phyloP scores from a whole-genome alignment of 2,888 invertebrate genomes.

The Amphimallon solstitiale region DNA sequence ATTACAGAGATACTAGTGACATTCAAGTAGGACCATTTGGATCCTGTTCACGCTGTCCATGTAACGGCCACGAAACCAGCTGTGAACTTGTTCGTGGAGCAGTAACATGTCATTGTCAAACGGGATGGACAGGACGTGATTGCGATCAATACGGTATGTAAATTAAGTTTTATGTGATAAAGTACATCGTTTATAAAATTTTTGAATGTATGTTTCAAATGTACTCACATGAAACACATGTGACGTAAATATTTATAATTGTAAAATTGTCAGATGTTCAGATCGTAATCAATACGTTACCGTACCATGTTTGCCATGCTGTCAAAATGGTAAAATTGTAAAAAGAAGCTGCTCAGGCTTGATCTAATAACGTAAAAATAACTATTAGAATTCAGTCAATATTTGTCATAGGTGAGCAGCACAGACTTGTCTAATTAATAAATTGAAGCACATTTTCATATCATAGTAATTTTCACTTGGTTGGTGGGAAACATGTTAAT shows the following conservation, averaged over 20 bases:
- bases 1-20: conserved; percentile 74
- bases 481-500: neutral
- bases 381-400: conserved; percentile 21
- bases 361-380: conserved; percentile 8
- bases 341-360: conserved; percentile 31
- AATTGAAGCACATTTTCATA: conserved; percentile 1
- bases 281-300: neutral
- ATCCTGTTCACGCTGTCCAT: conserved; percentile 78
- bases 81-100: conserved; percentile 69
- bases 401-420: neutral
- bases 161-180: neutral
- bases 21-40: conserved; percentile 65
- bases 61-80: conserved; percentile 76
- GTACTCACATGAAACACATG: neutral
- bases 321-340: conserved; percentile 19
- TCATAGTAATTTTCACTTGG: neutral
- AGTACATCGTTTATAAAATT: neutral
- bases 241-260: conserved; percentile 18
- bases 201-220: conserved; percentile 1
- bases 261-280: conserved; percentile 21
- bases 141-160: conserved; percentile 68
- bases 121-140: conserved; percentile 75
- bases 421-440: conserved; percentile 5
- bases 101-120: conserved; percentile 76
- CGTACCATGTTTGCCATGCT: conserved; percentile 7